Percentiles rank a stretch among this genome's conserved stretches.
Conservation (phyloP, 2,113 vertebrate genomes). For the Prunella fulvescens region DNA sequence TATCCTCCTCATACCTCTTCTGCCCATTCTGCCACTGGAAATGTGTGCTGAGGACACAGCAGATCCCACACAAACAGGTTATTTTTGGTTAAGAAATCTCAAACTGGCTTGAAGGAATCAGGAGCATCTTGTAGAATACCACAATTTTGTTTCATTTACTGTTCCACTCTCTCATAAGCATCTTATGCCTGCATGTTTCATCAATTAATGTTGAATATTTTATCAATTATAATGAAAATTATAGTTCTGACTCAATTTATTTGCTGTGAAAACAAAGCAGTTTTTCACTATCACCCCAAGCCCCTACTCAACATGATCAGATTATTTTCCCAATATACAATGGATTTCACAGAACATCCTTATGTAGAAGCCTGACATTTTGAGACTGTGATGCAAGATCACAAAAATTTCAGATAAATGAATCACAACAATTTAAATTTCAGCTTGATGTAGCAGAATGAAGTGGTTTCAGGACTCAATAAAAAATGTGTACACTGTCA, state of each 20-base stretch:
- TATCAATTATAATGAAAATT: background rate
- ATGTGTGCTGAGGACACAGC: background rate
- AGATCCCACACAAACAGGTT: background rate
- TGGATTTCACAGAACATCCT: background rate
- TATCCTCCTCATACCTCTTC: background rate
- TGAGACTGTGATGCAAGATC: background rate
- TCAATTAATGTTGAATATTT: background rate
- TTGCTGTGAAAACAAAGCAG: background rate
- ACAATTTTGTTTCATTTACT: background rate
- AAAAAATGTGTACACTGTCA: background rate
- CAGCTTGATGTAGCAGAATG: fast-evolving
- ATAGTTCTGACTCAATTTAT: background rate
- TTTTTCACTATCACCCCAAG: background rate
- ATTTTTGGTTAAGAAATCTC: background rate
- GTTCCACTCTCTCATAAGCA: background rate
- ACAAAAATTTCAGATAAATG: background rate
- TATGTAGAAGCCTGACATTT: background rate
- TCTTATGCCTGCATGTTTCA: background rate
- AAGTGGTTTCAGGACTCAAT: background rate
- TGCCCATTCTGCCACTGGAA: background rate
- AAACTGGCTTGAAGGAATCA: background rate
- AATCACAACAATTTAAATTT: background rate
- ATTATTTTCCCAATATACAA: fast-evolving
- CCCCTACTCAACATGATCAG: fast-evolving
- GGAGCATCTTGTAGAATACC: background rate